Base-by-base conservation (phyloP, 2,888 invertebrate species). In the Plemyria rubiginata region DNA sequence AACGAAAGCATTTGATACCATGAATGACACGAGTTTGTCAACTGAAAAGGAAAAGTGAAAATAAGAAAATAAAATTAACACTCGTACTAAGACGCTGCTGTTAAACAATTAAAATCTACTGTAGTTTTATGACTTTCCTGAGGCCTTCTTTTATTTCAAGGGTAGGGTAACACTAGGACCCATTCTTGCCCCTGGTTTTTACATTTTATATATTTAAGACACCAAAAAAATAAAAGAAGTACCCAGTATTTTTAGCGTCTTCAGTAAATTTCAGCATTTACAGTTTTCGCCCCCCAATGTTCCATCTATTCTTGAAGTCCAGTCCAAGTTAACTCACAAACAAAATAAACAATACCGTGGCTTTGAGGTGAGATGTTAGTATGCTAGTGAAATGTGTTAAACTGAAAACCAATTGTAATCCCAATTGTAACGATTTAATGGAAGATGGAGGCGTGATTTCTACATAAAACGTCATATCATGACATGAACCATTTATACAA, bases 81-180 rank as follows among this genome's bases (percentile, higher is more conserved):
- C 91, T 92, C 90, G 90, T 92, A 92, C 92, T 86, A 91, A 89
- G 91, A 92, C 92, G 92, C 92, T 92, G 92, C 92, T 92, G 92
- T 92, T 92, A 90, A 86, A 84, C 6, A 38, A 38, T 38, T n/a
- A n/a, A n/a, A n/a, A 11, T 8, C 9, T 73, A 79, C 78, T 79
- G 81, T 74, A 79, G 79, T 78, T 72, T 73, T 72, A 69, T 71
- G 55, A 73, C 72, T 82, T 78, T 77, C 73, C 70, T 83, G 83
- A 72, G 78, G 77, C 78, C 81, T 78, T 82, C 81, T 80, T 80
- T 74, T 77, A 78, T 73, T 73, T 64, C 60, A 46, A 43, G 64
- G 54, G 70, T 65, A 22, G 22, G 22, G 50, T 72, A 46, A 54
- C 71, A 67, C 68, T 67, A 63, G 71, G 70, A 55, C 60, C 58